A percentile compares a stretch with the other conserved stretches of the same genome.
These are phyloP conservation scores for Leptinotarsa juncta DNA, from an alignment of 2,888 invertebrate species.

Conservation along the genomic window DNA sequence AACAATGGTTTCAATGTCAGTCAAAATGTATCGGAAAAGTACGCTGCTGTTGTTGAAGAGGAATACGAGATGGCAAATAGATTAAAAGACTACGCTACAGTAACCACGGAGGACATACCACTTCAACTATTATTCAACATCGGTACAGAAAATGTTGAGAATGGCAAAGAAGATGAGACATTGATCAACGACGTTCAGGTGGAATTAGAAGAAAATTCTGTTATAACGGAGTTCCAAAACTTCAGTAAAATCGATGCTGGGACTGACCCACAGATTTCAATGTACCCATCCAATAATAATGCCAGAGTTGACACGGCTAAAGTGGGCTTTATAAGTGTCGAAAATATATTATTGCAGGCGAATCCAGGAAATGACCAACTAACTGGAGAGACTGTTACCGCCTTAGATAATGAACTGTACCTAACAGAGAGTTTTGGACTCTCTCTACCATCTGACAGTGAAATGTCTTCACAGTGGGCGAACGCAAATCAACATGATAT, in stretches of 20 bases:
- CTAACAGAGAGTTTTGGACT: conserved; percentile 76
- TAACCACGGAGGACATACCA: conserved; percentile 63
- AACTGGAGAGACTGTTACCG: conserved; percentile 39
- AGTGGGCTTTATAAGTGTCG: conserved; percentile 55
- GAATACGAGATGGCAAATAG: conserved; percentile 63
- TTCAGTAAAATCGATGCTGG: conserved; percentile 24
- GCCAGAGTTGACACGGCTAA: conserved; percentile 50
- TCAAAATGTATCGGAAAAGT: conserved; percentile 52
- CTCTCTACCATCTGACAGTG: conserved; percentile 80
- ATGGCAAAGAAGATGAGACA: conserved; percentile 61
- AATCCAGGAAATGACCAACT: neutral
- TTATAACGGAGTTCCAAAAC: conserved; percentile 64
- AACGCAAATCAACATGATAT: conserved; percentile 74
- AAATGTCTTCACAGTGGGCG: conserved; percentile 80
- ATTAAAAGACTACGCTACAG: conserved; percentile 64
- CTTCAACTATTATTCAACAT: conserved; percentile 64
- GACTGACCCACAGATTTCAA: neutral
- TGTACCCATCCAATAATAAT: conserved; percentile 33
- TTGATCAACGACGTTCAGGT: conserved; percentile 61
- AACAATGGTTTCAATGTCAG: conserved; percentile 43
- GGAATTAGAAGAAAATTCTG: conserved; percentile 62
- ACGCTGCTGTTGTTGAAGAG: conserved; percentile 60
- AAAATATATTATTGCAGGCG: conserved; percentile 4
- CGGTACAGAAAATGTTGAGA: conserved; percentile 63
- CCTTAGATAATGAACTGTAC: conserved; percentile 57